A percentile compares a stretch with the other conserved stretches of the same genome.
phyloP scores from a whole-genome alignment of 2,797 vertebrate species.

The Enteromius fasciolatus region DNA sequence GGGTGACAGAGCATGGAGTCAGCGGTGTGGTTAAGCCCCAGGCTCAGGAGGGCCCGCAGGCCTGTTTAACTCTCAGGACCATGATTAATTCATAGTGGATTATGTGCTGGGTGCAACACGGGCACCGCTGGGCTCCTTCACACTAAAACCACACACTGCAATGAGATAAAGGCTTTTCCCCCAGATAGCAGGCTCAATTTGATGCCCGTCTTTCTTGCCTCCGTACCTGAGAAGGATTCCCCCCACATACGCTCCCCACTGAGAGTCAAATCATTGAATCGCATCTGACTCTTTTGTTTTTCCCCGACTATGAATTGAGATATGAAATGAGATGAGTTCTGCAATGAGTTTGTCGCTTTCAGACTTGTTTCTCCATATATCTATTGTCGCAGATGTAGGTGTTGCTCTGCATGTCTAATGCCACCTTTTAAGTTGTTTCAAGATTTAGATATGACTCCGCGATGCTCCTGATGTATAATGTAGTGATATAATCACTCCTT shows the following conservation, averaged over 20 bases:
- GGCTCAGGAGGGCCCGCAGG: conserved; percentile 73
- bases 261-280: conserved; percentile 57
- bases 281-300: conserved; percentile 53
- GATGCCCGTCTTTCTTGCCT: conserved; percentile 55
- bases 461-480: neutral
- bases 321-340: conserved; percentile 30
- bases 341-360: conserved; percentile 9
- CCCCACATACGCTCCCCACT: conserved; percentile 9
- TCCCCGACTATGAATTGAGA: conserved; percentile 34
- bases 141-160: conserved; percentile 68
- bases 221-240: conserved; percentile 56
- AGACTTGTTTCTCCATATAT: conserved; percentile 56
- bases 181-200: conserved; percentile 69
- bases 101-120: conserved; percentile 75
- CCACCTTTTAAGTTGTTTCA: conserved; percentile 15
- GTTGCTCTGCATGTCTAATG: conserved; percentile 43
- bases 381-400: conserved; percentile 54
- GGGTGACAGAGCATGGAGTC: conserved; percentile 69
- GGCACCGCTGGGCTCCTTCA: conserved; percentile 64
- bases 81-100: conserved; percentile 86
- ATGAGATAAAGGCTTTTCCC: conserved; percentile 73
- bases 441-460: neutral
- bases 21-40: conserved; percentile 71
- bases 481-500: conserved; percentile 3
- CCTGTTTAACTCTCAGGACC: conserved; percentile 81